Evolutionary conservation across 2,888 invertebrate species (phyloP), one percentile per base, ranked within the genome.

Genomic region (Sialis fuliginosa): DNA sequence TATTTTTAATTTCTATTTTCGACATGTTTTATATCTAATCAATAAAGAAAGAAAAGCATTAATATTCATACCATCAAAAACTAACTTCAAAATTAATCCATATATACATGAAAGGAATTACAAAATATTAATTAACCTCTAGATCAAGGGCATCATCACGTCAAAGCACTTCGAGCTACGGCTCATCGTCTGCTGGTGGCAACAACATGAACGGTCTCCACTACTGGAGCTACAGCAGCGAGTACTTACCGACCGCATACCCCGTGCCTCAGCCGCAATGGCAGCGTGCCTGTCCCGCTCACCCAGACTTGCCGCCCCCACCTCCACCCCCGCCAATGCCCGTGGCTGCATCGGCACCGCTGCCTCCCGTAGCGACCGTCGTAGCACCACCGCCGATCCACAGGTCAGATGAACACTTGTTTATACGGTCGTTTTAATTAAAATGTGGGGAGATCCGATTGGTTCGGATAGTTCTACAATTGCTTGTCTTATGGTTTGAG

Each of bases 301-400:
- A 74, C 59, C 71, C 69, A 52, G 71, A 71, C 53, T 71, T 72
- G 58, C 71, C 62, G 48, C 66, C 62, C 42, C 62, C 75, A 55
- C 72, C 77, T 55, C 73, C 78, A 56, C 74, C 77, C 51, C 75
- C 78, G 54, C 69, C 8, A 12, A 34, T 31, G 22, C 39, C 6
- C 34, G 42, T 35, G 35, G 39, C 30, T 31, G 39, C 42, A 40
- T 39, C 9, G 13, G 10, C 6, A 46, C 46, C 5, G 34, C 22
- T 22, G 22, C 22, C 40, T 1, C 46, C 8, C 12, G 39, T 31
- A 33, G 34, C 6, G 39, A 47, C 39, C 42, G 39, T 35, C 32
- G 39, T 47, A 40, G 46, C 9, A 39, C 13, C 10, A 46, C 46
- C 5, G 34, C 22, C 22, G 22, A 22, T 46, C 3, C 46, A 46